These are phyloP conservation scores for Apodemia mormo DNA, from an alignment of 2,888 invertebrate genomes.

Conservation along the genomic window DNA sequence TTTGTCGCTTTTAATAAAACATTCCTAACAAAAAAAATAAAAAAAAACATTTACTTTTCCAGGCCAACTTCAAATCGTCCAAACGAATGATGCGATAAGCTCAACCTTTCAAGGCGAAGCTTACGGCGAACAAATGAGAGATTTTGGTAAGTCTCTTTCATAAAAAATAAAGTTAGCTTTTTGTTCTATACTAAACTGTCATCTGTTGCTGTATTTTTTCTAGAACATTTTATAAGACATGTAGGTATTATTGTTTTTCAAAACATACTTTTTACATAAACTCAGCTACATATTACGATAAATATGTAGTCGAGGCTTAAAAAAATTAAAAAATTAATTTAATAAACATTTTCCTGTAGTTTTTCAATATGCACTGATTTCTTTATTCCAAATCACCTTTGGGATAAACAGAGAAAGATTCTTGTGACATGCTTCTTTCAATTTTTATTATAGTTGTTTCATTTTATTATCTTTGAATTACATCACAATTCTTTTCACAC, in stretches of 20 bases:
- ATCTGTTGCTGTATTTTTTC: slow-evolving; percentile 7
- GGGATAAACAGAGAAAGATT: too few species aligned
- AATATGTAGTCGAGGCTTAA: too few species aligned
- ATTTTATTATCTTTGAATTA: too few species aligned
- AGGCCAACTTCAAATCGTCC: slow-evolving; percentile 63
- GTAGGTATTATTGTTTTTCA: background rate
- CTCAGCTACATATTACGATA: too few species aligned
- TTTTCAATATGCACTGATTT: too few species aligned
- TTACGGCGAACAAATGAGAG: slow-evolving; percentile 70
- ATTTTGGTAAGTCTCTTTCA: slow-evolving; percentile 56
- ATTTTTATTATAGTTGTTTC: too few species aligned
- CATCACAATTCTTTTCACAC: too few species aligned
- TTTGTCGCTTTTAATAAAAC: background rate
- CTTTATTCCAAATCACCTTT: too few species aligned
- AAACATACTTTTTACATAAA: background rate
- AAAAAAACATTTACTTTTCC: slow-evolving; percentile 37
- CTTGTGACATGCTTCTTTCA: too few species aligned
- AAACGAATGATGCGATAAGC: slow-evolving; percentile 65
- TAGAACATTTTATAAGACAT: background rate
- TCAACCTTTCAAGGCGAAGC: slow-evolving; percentile 76
- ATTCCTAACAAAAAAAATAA: background rate
- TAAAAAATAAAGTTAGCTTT: slow-evolving; percentile 18
- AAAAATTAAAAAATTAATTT: too few species aligned
- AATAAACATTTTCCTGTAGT: too few species aligned
- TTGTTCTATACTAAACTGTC: slow-evolving; percentile 7